These are phyloP conservation scores for Ophion ellenae DNA, from an alignment of 2,888 invertebrate genomes.

Conservation along the genomic window DNA sequence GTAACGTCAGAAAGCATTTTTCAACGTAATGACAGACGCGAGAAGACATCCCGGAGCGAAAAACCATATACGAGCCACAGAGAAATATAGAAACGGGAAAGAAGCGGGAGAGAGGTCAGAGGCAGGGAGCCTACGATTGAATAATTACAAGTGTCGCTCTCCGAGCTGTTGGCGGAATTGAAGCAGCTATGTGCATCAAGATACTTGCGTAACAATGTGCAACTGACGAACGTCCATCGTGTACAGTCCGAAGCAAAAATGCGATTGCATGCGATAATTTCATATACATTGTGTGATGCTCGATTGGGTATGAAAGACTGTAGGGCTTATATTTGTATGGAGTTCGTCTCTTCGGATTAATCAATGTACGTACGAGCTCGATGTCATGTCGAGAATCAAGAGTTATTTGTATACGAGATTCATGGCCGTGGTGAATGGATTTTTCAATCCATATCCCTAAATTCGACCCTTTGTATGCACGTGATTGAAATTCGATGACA, in stretches of 20 bases:
- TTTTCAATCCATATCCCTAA: neutral
- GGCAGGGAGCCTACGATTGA: constrained; percentile 45
- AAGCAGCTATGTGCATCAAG: constrained; percentile 44
- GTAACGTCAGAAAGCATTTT: neutral
- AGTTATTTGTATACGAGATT: constrained; percentile 10
- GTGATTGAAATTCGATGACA: neutral
- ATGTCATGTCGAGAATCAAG: constrained; percentile 13
- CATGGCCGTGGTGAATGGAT: neutral
- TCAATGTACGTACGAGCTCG: neutral
- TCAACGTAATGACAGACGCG: neutral
- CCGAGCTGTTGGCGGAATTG: constrained; percentile 56
- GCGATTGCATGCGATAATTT: constrained; percentile 41
- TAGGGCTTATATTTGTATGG: neutral
- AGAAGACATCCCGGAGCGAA: neutral
- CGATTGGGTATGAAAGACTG: constrained; percentile 16
- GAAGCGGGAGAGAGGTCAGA: constrained; percentile 16
- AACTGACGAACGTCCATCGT: constrained; percentile 41
- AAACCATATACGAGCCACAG: neutral
- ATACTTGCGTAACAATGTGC: constrained; percentile 57
- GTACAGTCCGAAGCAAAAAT: constrained; percentile 49
- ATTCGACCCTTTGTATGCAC: too few relatives aligned
- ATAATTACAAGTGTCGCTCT: constrained; percentile 61
- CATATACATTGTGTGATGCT: constrained; percentile 19
- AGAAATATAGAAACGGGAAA: constrained; percentile 6
- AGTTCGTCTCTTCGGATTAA: constrained; percentile 38